Base-by-base conservation (phyloP, 1,140 invertebrate genomes). In the Lepidurus couesii region DNA sequence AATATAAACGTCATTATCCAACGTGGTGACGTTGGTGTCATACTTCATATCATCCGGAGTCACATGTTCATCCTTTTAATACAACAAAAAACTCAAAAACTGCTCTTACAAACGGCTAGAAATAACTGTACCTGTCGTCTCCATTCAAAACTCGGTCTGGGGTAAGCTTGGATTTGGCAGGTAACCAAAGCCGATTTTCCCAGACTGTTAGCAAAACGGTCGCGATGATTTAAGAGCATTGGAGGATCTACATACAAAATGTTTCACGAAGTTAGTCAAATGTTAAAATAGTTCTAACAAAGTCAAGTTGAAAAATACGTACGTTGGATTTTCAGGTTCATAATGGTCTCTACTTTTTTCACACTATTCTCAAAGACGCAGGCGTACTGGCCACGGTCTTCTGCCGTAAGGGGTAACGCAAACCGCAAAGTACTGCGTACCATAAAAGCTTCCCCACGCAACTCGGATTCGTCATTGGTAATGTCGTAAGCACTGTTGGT, bases 71-170 rank as follows among this genome's bases (percentile, higher is more conserved):
- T 65, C 53, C 53, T 65, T 13, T 4, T 7, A 65, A 21, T n/a
- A 65, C 8, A 47, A 16, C 45, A 47, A 65, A 65, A 11, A 7
- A 65, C 7, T 65, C 7, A 13, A 65, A 47, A 65, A 7, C 16
- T 65, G n/a, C 8, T 4, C 1, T 4, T n/a, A 65, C 9, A 65
- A 9, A 21, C 53, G 6, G 13, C 13, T 65, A 0, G 21, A 16
- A 65, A 90, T 79, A 91, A 89, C 10, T 93, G 84, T 74, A 75
- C 78, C 7, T 90, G 91, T 80, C 90, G 95, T 80, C 89, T 93
- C 95, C 95, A 97, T 81, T 96, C 93, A 84, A 97, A 96, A 82
- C 94, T 92, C 0, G 95, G 94, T 82, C 93, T 92, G 0, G 95
- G 95, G 85, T 94, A 97, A 0, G 95, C 94, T 84, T 95, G 93